Percentiles rank a stretch among this genome's conserved stretches.
phyloP scores from a whole-genome alignment of 2,113 vertebrate genomes.

The Stercorarius parasiticus region DNA sequence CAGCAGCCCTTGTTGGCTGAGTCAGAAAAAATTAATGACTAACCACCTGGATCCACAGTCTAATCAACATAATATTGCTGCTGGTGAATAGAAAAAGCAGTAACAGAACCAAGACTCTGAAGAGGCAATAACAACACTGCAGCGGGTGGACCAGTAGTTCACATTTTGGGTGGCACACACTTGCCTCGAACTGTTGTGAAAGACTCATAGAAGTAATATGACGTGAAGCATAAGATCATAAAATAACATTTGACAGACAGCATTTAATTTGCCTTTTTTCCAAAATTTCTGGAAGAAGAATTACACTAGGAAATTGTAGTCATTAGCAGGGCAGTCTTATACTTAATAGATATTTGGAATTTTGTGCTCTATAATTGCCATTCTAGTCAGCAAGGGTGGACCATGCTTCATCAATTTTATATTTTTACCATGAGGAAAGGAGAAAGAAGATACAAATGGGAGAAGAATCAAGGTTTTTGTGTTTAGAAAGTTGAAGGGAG shows the following conservation, averaged over 20 bases:
- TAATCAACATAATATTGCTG: neutral
- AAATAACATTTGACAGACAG: neutral
- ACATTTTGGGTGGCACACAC: neutral
- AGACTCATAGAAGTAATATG: neutral
- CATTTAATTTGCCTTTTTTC: neutral
- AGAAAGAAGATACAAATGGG: neutral
- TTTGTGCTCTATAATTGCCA: neutral
- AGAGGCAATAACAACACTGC: neutral
- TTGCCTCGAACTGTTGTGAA: neutral
- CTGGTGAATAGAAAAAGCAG: neutral
- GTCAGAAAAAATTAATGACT: neutral
- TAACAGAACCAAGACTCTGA: neutral
- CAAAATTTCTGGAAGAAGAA: slow-evolving; percentile 1
- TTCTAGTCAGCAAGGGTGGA: neutral
- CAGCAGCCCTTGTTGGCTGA: neutral
- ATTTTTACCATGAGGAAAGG: neutral
- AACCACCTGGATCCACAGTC: neutral
- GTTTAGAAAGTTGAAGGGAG: neutral
- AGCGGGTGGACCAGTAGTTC: neutral
- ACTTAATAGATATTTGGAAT: neutral
- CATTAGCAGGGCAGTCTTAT: neutral
- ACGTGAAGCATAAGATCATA: neutral
- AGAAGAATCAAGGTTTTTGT: neutral
- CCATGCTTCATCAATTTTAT: neutral
- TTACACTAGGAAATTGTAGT: slow-evolving; percentile 6